Conservation (phyloP, 2,888 invertebrate species). For the Scaptomyza tumidula region DNA sequence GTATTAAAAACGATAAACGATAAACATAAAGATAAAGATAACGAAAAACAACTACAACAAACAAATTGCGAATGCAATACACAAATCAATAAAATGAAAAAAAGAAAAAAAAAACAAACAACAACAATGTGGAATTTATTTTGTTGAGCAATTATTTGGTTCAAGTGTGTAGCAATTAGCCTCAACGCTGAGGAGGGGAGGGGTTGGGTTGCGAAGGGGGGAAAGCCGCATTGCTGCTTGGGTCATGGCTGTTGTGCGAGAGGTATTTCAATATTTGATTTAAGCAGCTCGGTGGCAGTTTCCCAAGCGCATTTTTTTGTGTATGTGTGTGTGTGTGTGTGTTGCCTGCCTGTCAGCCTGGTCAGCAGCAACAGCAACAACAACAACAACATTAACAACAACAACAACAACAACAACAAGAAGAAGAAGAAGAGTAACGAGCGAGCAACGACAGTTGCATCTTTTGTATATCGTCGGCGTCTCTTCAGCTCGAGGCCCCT, state of each 20-base stretch:
- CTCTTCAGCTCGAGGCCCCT: slow-evolving; percentile 45
- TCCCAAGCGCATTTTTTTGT: slow-evolving; percentile 75
- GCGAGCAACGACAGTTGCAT: slow-evolving; percentile 72
- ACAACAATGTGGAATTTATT: slow-evolving; percentile 65
- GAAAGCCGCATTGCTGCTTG: slow-evolving; percentile 16
- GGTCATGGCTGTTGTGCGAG: slow-evolving; percentile 65
- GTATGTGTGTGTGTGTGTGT: slow-evolving; percentile 51
- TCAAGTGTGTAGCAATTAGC: slow-evolving; percentile 72
- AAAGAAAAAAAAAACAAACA: slow-evolving; percentile 41
- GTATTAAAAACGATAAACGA: slow-evolving; percentile 67
- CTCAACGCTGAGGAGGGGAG: not conserved
- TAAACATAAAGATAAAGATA: slow-evolving; percentile 2
- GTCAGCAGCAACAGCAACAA: slow-evolving; percentile 38
- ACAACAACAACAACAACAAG: slow-evolving; percentile 30
- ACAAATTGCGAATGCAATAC: slow-evolving; percentile 59
- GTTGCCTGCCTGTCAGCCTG: slow-evolving; percentile 51
- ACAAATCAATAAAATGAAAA: slow-evolving; percentile 66
- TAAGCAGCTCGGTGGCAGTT: slow-evolving; percentile 70
- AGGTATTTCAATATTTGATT: slow-evolving; percentile 77
- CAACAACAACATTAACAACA: slow-evolving; percentile 34
- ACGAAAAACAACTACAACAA: slow-evolving; percentile 29
- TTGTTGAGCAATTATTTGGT: slow-evolving; percentile 65
- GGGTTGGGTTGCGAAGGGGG: not conserved
- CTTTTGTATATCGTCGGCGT: slow-evolving; percentile 73
- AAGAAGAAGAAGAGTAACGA: slow-evolving; percentile 51